Evolutionary conservation across 2,797 vertebrate species (phyloP).

Genomic region (Channa striata): DNA sequence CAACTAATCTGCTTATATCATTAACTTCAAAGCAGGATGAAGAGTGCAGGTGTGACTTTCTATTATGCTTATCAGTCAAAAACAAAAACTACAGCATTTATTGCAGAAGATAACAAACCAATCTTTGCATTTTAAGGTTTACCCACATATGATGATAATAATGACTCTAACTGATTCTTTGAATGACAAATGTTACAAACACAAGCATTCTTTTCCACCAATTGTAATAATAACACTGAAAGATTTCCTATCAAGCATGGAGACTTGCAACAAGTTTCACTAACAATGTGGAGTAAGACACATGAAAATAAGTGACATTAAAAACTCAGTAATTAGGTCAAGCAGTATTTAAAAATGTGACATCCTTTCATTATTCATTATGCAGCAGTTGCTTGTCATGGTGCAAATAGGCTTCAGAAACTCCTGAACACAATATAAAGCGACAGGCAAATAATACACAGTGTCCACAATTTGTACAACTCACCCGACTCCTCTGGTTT

Average conservation of each 20-base stretch:
- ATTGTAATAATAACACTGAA: background rate
- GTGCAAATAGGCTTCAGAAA: background rate
- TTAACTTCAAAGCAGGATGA: no score
- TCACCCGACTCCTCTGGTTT: constrained; percentile 74
- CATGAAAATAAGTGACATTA: background rate
- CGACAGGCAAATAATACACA: background rate
- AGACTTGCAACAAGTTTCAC: background rate
- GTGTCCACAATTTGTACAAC: background rate
- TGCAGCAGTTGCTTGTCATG: background rate
- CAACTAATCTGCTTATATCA: no score
- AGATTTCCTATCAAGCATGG: background rate
- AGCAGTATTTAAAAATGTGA: background rate
- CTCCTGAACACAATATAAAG: background rate
- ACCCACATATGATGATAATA: background rate
- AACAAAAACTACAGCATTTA: no score
- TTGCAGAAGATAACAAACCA: no score
- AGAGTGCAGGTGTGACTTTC: no score
- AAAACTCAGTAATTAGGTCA: background rate
- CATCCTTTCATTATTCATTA: background rate
- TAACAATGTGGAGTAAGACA: no score
- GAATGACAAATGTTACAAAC: background rate
- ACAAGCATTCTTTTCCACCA: background rate
- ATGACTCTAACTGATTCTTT: background rate
- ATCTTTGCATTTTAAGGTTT: background rate
- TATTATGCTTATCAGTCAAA: no score